Conservation (phyloP, 2,797 vertebrate genomes). For the Simalia tracyae region DNA sequence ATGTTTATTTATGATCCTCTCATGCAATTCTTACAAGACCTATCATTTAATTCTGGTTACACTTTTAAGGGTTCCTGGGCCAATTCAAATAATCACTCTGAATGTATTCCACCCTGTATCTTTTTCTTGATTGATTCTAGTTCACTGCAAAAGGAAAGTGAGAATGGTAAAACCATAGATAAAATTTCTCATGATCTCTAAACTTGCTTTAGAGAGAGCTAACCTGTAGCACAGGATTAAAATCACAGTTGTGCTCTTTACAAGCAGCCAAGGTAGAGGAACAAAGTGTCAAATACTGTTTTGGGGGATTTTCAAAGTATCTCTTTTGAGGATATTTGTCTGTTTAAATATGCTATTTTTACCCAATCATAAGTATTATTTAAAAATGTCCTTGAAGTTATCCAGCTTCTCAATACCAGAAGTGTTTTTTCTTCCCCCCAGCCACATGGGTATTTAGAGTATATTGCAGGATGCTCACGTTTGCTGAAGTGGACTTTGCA, state of each 20-base stretch:
- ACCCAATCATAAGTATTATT: background rate
- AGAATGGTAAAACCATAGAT: background rate
- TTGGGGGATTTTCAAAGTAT: background rate
- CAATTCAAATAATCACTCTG: background rate
- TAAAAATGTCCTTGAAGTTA: background rate
- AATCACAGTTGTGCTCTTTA: background rate
- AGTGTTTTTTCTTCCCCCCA: background rate
- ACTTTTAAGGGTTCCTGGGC: background rate
- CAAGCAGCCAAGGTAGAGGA: background rate
- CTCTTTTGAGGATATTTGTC: too few relatives aligned
- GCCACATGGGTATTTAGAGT: background rate
- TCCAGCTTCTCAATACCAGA: background rate
- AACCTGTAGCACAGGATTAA: background rate
- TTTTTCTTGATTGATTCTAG: background rate
- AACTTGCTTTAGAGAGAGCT: background rate
- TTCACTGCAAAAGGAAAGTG: background rate
- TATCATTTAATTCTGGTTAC: background rate
- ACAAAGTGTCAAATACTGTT: too few relatives aligned
- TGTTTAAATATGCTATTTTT: background rate
- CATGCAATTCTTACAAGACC: background rate
- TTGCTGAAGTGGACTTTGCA: background rate
- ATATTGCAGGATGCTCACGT: background rate
- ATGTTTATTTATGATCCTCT: background rate
- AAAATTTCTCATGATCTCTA: background rate
- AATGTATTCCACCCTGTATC: background rate